A percentile compares a stretch with the other conserved stretches of the same genome.
Evolutionary conservation across 2,888 invertebrate genomes (phyloP).

Genomic region (Aradus depressus): DNA sequence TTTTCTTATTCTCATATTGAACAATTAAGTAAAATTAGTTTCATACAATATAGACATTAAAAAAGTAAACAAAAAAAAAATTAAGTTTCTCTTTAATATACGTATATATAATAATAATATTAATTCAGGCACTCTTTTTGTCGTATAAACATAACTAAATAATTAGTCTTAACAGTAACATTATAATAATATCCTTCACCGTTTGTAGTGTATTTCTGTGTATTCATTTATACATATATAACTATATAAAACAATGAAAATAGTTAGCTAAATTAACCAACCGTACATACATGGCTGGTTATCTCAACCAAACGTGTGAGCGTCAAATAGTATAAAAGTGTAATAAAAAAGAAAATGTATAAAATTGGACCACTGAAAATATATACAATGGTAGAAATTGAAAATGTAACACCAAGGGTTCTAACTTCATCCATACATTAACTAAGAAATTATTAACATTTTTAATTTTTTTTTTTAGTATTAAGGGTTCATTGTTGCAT

Average conservation of each 20-base stretch:
- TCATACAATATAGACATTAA: conserved; percentile 1
- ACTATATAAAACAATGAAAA: conserved; percentile 7
- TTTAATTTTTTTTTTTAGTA: no score
- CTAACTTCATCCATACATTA: no score
- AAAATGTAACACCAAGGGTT: no score
- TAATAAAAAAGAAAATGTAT: no score
- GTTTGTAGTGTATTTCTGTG: conserved; percentile 6
- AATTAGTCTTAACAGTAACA: conserved; percentile 14
- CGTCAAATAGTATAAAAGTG: no score
- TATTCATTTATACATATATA: conserved; percentile 1
- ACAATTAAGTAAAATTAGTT: not conserved
- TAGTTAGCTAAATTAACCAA: conserved; percentile 7
- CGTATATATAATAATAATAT: conserved; percentile 13
- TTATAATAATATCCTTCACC: conserved; percentile 17
- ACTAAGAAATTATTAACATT: no score
- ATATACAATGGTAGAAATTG: no score
- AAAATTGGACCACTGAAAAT: no score
- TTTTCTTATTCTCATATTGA: conserved; percentile 7
- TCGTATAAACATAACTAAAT: conserved; percentile 14
- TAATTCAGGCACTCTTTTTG: conserved; percentile 21
- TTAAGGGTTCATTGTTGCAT: no score
- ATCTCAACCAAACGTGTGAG: no score
- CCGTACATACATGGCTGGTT: conserved; percentile 1
- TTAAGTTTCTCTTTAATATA: conserved; percentile 7
- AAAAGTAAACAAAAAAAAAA: not conserved